phyloP scores from a whole-genome alignment of 2,888 invertebrate species.

The Bombylius discolor region DNA sequence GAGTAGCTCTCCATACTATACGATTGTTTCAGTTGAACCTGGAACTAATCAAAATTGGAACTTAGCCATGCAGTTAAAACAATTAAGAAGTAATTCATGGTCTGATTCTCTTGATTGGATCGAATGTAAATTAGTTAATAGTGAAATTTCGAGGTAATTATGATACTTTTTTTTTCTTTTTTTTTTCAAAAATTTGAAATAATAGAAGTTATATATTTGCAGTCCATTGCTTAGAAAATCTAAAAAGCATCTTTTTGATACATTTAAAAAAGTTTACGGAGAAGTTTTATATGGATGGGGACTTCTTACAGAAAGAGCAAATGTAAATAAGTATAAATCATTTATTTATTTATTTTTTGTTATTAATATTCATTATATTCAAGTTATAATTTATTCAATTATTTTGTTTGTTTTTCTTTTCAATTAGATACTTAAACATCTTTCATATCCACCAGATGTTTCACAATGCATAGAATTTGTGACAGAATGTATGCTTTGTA shows the following conservation, averaged over 20 bases:
- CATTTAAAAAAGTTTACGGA: constrained; percentile 76
- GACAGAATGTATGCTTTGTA: constrained; percentile 59
- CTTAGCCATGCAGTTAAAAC: constrained; percentile 49
- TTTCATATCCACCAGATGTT: constrained; percentile 38
- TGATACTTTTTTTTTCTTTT: neutral
- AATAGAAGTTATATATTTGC: neutral
- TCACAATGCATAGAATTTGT: constrained; percentile 59
- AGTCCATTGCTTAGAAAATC: constrained; percentile 16
- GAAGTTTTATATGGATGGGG: constrained; percentile 81
- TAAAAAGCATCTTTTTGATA: constrained; percentile 49
- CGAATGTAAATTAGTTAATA: constrained; percentile 30
- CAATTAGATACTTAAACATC: constrained; percentile 46
- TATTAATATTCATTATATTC: too few species aligned
- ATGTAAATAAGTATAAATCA: constrained; percentile 15
- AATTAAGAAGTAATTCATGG: constrained; percentile 73
- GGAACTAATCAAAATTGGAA: constrained; percentile 55
- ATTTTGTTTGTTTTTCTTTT: neutral
- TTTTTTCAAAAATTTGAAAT: neutral
- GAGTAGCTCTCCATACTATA: constrained; percentile 71
- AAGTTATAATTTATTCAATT: too few species aligned
- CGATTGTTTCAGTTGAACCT: constrained; percentile 70
- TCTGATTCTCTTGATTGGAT: constrained; percentile 64
- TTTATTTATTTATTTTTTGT: neutral
- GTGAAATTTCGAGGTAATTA: constrained; percentile 8
- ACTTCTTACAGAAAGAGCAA: constrained; percentile 62